These are phyloP conservation scores for Ectropis crepuscularia DNA, from an alignment of 2,888 invertebrate species.

Conservation along the genomic window DNA sequence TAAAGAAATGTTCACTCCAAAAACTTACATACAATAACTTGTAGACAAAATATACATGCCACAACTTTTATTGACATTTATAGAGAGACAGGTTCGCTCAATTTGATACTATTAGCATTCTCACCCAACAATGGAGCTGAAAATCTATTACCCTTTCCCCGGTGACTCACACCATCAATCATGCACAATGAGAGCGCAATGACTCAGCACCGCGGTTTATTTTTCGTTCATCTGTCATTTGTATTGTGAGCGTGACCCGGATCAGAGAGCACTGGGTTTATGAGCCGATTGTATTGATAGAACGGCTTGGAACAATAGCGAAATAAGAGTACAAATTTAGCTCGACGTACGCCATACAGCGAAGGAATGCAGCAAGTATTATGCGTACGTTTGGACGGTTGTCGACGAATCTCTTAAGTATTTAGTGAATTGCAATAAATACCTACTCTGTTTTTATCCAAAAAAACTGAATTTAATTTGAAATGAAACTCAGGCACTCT, in stretches of 20 bases:
- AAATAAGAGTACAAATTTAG: too few relatives aligned
- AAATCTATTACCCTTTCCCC: constrained; percentile 27
- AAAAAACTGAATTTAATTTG: too few relatives aligned
- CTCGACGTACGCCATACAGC: background rate
- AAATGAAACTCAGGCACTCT: too few relatives aligned
- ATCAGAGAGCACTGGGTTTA: constrained; percentile 10
- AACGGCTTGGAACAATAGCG: background rate
- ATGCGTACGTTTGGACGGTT: too few relatives aligned
- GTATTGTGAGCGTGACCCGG: constrained; percentile 39
- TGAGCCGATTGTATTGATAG: constrained; percentile 7
- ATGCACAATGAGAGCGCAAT: constrained; percentile 43
- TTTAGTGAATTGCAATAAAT: too few relatives aligned
- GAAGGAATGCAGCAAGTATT: too few relatives aligned
- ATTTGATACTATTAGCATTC: background rate
- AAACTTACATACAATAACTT: too few relatives aligned
- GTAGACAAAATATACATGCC: too few relatives aligned
- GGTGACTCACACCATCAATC: constrained; percentile 49
- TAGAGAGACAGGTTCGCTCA: background rate
- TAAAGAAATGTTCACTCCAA: too few relatives aligned
- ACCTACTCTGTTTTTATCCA: too few relatives aligned
- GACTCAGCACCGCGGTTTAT: constrained; percentile 54
- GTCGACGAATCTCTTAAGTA: too few relatives aligned
- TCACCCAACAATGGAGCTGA: constrained; percentile 2
- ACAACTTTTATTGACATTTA: too few relatives aligned
- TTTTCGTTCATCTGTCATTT: constrained; percentile 49